Percentiles rank a stretch among this genome's conserved stretches.
Conservation (phyloP, 2,113 vertebrate genomes). For the Prochilodus magdalenae region DNA sequence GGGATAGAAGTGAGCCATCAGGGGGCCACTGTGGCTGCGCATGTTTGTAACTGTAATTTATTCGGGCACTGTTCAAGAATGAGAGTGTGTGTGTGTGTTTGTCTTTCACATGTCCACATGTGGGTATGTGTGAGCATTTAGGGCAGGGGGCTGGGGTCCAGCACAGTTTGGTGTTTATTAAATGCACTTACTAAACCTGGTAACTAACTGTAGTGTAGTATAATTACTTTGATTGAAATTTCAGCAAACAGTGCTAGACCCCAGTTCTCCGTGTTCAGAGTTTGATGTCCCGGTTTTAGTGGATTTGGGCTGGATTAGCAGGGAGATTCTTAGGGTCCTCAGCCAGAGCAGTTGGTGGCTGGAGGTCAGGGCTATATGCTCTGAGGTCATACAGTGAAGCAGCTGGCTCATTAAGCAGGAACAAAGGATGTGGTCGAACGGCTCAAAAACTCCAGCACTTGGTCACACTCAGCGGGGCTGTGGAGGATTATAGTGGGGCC, state of each 20-base stretch:
- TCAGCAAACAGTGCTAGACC: not conserved
- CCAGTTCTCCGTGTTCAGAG: not conserved
- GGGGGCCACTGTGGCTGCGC: not conserved
- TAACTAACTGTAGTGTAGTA: not conserved
- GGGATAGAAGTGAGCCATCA: slow-evolving; percentile 2
- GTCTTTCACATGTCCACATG: not conserved
- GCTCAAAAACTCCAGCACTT: not conserved
- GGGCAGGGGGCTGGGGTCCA: not conserved
- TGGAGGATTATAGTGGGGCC: not conserved
- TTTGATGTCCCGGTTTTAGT: not conserved
- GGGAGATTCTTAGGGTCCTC: not conserved
- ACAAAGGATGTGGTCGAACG: not conserved
- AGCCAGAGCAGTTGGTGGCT: not conserved
- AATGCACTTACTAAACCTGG: not conserved
- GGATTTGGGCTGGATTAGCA: not conserved
- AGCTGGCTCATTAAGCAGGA: not conserved
- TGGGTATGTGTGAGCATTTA: not conserved
- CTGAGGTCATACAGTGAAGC: not conserved
- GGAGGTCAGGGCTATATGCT: not conserved
- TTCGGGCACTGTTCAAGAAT: not conserved
- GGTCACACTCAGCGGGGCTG: not conserved
- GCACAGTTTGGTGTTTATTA: not conserved
- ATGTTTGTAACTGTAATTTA: not conserved
- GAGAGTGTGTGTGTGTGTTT: not conserved
- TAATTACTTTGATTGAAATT: not conserved